Base-by-base conservation (phyloP, 2,113 vertebrate species). In the Callionymus lyra region DNA sequence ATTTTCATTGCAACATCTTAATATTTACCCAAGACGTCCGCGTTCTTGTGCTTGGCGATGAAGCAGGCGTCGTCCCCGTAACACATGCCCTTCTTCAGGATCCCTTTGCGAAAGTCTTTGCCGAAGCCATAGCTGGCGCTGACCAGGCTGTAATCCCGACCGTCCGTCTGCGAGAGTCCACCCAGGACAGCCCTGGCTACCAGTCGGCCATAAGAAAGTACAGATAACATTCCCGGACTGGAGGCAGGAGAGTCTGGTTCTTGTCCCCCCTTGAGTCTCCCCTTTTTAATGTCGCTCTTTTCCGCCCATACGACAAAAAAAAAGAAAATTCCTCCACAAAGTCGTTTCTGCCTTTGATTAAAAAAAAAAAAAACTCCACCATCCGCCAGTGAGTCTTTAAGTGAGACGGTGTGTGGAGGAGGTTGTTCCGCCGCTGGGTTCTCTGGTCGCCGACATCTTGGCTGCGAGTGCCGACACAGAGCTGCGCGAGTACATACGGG, bases 51-150 rank as follows among this genome's bases (percentile, higher is more conserved):
- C 34, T 89, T 81, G 35, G 93, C 93, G 50, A 97, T 90, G 72
- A 99, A 99, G 68, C 92, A 99, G 58, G 95, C 95, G 48, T 98
- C 95, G 18, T 98, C 95, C 6, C 95, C 95, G 60, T 98, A 99
- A 77, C 95, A 97, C 89, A 92, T 93, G 60, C 94, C 94, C 62
- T 97, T 98, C 88, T 98, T 98, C 32, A 98, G 83, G 76, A 97
- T 95, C 72, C 93, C 94, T 76, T 97, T 97, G n/a, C 94, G 89
- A 83, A 95, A 96, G 84, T 99, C 92, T 74, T 99, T 98, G n/a
- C 93, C 95, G 53, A 96, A 98, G 56, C 95, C 95, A 79, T 88
- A 98, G 62, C 93, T 94, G 45, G 95, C 95, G 9, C 89, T 92
- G 75, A 98, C 85, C 65, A 98, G 81, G 63, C 91, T 92, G 78